Base-by-base conservation (phyloP, 2,888 invertebrate species). In the Ectobius pallidus region DNA sequence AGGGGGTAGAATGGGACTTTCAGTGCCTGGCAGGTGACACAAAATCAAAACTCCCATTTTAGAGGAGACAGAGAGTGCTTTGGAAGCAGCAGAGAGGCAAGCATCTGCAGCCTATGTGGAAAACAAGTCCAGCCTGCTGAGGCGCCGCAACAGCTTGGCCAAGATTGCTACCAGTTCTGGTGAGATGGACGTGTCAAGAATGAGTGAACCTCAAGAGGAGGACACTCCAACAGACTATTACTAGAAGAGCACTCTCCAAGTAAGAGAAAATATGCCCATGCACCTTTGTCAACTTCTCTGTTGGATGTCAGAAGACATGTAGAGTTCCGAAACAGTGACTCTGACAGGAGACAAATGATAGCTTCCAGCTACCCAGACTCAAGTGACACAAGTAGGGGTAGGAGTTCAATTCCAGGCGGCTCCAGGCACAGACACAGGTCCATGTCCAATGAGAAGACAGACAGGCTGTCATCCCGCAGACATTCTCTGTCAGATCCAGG, bases 41-140 rank as follows among this genome's bases (percentile, higher is more conserved):
- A 78, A 79, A 72, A 80, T 80, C 34, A 80, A 79, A 63, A 79
- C 80, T 16, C 80, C 80, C 1, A 80, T 80, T 27, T 74, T 80
- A 32, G 80, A 80, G 75, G 80, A 80, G 73, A 77, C 77, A 6
- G 80, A 80, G 75, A 79, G 77, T 69, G 74, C 75, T 2, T 49
- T 75, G 20, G 77, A 77, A 65, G 74, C 74, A 7, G 74, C 74
- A 9, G 77, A 73, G 34, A 30, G 73, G 11, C 70, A 74, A 22
- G 71, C 63, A 9, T 72, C 69, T 14, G 52, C 61, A 63, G 49
- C 25, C n/a, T 76, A 77, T 55, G 39, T 74, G 2, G 75, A 77
- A 52, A 77, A 72, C 42, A 77, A 77, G 49, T 70, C 71, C 3
- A 76, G 75, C 61, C 71, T 77, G 44, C 46, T 77, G n/a, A 27